A percentile compares a stretch with the other conserved stretches of the same genome.
These are phyloP conservation scores for Neosilurus mollespiculum DNA, from an alignment of 2,797 vertebrate genomes.

Conservation along the genomic window DNA sequence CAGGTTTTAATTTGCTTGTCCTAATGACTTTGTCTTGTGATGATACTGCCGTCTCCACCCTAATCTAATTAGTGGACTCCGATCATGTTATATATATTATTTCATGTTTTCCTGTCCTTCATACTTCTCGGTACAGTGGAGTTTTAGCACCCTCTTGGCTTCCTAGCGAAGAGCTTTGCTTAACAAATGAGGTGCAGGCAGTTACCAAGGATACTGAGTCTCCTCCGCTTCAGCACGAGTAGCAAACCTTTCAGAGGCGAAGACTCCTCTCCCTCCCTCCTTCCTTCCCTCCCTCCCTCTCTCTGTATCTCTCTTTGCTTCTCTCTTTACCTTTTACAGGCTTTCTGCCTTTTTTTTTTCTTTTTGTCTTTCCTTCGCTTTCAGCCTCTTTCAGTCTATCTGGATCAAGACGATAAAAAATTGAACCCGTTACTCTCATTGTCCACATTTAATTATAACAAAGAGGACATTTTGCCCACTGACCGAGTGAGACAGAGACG, in stretches of 20 bases:
- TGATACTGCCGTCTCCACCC: background rate
- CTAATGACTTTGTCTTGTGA: constrained; percentile 10
- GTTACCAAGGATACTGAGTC: constrained; percentile 79
- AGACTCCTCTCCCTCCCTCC: constrained; percentile 50
- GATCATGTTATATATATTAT: background rate
- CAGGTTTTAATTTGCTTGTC: constrained; percentile 15
- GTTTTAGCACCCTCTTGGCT: constrained; percentile 49
- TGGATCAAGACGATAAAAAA: constrained; percentile 38
- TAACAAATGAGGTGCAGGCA: constrained; percentile 71
- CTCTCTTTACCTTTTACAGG: constrained; percentile 48
- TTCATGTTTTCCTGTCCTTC: constrained; percentile 5
- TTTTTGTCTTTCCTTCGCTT: constrained; percentile 53
- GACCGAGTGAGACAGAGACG: background rate
- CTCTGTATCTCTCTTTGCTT: constrained; percentile 53
- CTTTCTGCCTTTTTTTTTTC: background rate
- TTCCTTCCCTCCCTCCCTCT: constrained; percentile 49
- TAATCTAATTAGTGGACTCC: constrained; percentile 19
- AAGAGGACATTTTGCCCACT: constrained; percentile 38
- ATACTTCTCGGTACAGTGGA: constrained; percentile 27
- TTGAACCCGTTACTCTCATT: constrained; percentile 15
- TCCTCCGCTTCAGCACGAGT: constrained; percentile 59
- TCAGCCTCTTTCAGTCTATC: constrained; percentile 35
- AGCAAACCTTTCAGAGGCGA: constrained; percentile 12
- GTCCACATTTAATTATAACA: constrained; percentile 20
- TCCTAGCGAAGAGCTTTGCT: constrained; percentile 67